These are phyloP conservation scores for Chrysocyon brachyurus DNA, from an alignment of 2,797 vertebrate species.

Conservation along the genomic window DNA sequence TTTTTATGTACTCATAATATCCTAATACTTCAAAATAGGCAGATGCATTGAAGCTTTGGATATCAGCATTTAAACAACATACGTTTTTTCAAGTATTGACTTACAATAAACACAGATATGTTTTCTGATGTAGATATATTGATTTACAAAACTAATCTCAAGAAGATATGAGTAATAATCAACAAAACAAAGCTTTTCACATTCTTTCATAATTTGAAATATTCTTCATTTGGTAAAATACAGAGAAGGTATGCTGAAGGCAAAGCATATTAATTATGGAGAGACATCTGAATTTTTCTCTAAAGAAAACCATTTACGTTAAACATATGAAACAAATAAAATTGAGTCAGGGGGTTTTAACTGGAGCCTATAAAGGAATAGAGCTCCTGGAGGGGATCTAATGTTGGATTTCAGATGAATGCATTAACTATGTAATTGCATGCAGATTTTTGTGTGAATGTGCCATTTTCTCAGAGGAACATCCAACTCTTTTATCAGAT, in stretches of 20 bases:
- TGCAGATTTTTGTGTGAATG: background rate
- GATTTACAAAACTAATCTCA: background rate
- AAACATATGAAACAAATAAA: background rate
- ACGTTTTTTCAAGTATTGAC: background rate
- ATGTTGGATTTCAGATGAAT: background rate
- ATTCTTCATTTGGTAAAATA: background rate
- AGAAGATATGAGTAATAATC: background rate
- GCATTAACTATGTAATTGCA: background rate
- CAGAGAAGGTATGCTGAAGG: background rate
- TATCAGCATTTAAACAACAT: background rate
- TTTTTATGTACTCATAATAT: background rate
- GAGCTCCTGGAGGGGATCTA: background rate
- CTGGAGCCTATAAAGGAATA: rapidly evolving
- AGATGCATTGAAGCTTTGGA: background rate
- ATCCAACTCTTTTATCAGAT: background rate
- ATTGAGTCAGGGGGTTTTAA: background rate
- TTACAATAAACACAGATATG: background rate
- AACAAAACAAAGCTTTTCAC: background rate
- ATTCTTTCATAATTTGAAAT: background rate
- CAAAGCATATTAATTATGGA: background rate
- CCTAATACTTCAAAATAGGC: slow-evolving; percentile 14
- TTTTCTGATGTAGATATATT: background rate
- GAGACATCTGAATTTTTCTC: background rate
- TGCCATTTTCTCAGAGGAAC: background rate
- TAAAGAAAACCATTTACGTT: background rate